These are phyloP conservation scores for Calameuta filiformis DNA, from an alignment of 2,888 invertebrate genomes.

Conservation along the genomic window DNA sequence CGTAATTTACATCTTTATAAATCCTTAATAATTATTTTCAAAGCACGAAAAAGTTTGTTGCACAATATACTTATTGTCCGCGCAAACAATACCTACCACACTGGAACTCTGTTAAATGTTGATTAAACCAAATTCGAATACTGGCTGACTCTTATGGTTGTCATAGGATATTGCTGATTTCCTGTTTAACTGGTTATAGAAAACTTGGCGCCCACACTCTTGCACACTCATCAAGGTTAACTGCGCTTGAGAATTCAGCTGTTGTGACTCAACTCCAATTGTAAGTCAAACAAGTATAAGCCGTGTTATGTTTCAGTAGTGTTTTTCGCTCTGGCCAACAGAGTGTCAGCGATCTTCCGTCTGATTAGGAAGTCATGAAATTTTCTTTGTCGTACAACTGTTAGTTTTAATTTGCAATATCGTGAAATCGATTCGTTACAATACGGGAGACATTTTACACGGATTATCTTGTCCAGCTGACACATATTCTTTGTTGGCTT, in stretches of 20 bases:
- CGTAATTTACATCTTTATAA: background rate
- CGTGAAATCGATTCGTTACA: background rate
- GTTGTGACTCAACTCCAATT: background rate
- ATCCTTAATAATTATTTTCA: background rate
- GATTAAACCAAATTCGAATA: background rate
- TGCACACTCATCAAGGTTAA: background rate
- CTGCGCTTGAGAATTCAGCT: background rate
- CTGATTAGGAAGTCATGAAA: background rate
- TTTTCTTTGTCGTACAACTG: background rate
- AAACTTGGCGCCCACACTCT: background rate
- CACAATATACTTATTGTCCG: background rate
- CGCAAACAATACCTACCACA: background rate
- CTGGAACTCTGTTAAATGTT: background rate
- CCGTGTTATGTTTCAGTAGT: background rate
- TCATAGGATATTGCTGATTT: background rate
- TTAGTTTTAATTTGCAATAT: background rate
- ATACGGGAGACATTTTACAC: background rate
- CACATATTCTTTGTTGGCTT: background rate
- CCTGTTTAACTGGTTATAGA: background rate
- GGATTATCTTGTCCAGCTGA: background rate
- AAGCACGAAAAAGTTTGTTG: background rate
- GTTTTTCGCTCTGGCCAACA: background rate
- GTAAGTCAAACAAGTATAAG: background rate
- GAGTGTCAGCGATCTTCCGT: background rate
- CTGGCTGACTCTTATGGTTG: background rate